phyloP scores from a whole-genome alignment of 2,113 vertebrate genomes.

The Anseranas semipalmata region DNA sequence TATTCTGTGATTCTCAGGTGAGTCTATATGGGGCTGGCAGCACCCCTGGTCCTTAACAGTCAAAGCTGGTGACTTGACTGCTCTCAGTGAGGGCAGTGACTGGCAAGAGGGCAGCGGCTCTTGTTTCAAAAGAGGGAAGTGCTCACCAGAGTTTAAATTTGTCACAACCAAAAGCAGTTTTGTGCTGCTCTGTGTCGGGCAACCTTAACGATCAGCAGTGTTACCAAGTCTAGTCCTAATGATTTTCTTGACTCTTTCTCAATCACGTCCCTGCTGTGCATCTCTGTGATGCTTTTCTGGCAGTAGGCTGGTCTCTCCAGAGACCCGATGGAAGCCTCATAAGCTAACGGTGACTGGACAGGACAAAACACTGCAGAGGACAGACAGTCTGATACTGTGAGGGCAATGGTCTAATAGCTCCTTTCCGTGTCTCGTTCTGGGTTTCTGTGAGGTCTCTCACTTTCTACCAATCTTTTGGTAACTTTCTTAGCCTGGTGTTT shows the following conservation, averaged over 20 bases:
- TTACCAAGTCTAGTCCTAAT: background rate
- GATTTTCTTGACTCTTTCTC: background rate
- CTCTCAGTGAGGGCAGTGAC: background rate
- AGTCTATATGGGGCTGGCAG: background rate
- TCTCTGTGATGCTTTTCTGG: background rate
- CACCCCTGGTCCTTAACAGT: background rate
- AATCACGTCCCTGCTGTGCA: background rate
- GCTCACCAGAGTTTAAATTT: background rate
- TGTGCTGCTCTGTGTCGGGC: background rate
- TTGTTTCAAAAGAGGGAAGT: background rate
- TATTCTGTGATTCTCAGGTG: too few species aligned
- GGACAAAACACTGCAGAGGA: background rate
- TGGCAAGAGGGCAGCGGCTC: background rate
- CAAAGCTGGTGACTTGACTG: background rate
- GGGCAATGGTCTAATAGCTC: background rate
- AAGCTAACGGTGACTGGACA: background rate
- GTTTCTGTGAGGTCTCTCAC: background rate
- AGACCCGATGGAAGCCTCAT: background rate
- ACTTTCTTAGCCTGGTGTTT: background rate
- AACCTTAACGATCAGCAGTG: background rate
- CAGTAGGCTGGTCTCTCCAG: background rate
- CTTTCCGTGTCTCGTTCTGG: background rate
- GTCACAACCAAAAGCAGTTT: background rate
- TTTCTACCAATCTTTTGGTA: background rate
- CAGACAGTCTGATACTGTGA: background rate